Percentiles rank a stretch among this genome's conserved stretches.
Conservation (phyloP, 1,140 invertebrate genomes). For the Eufriesea mexicana region DNA sequence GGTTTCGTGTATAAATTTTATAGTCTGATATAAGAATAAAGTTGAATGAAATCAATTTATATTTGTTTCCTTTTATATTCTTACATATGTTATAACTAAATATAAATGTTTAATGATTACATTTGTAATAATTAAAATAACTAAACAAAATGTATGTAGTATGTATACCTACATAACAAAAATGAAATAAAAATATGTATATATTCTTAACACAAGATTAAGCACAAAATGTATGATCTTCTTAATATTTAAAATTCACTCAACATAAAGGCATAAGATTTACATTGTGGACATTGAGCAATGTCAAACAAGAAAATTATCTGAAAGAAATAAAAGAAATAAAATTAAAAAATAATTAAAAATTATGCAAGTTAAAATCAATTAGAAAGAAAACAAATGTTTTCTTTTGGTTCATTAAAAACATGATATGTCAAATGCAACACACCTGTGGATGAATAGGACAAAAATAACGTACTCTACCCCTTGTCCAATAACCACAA, state of each 20-base stretch:
- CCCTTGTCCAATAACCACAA: conserved; percentile 57
- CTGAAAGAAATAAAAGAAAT: conserved; percentile 50
- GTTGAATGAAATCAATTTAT: conserved; percentile 3
- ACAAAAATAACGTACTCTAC: conserved; percentile 60
- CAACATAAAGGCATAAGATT: conserved; percentile 49
- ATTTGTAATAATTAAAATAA: background rate
- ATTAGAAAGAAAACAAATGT: background rate
- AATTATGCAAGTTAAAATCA: background rate
- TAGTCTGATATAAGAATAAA: conserved; percentile 21
- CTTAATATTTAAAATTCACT: conserved; percentile 35
- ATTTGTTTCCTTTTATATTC: background rate
- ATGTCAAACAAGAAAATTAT: conserved; percentile 61
- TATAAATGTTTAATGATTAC: background rate
- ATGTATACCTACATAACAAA: no score
- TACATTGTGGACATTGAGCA: conserved; percentile 57
- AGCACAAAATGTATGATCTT: no score
- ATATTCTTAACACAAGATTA: background rate
- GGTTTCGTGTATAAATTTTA: conserved; percentile 77
- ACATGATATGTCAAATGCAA: background rate
- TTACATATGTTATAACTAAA: conserved; percentile 1
- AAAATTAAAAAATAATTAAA: background rate
- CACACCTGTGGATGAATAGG: conserved; percentile 60
- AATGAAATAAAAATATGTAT: no score
- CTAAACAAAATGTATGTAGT: background rate
- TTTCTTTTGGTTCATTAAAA: background rate